A percentile compares a stretch with the other conserved stretches of the same genome.
phyloP scores from a whole-genome alignment of 1,140 invertebrate genomes.

The Artemia franciscana region DNA sequence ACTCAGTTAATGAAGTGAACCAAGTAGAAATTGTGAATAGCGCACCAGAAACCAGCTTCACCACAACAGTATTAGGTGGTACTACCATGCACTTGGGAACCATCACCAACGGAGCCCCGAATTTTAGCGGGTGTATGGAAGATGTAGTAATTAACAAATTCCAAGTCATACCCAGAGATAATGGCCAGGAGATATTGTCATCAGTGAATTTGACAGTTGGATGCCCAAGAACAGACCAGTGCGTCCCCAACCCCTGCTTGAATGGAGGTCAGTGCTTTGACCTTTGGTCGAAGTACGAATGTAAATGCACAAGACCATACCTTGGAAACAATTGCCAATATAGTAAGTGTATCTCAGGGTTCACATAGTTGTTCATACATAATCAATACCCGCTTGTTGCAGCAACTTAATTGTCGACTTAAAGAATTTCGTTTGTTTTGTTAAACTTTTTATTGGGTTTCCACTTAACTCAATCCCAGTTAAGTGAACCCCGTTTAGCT shows the following conservation, averaged over 20 bases:
- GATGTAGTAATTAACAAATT: conserved; percentile 65
- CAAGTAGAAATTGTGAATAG: conserved; percentile 41
- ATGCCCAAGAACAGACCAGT: conserved; percentile 54
- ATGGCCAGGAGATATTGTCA: background rate
- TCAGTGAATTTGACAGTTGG: conserved; percentile 20
- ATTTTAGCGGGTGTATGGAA: conserved; percentile 72
- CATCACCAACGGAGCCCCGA: conserved; percentile 26
- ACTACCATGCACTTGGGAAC: conserved; percentile 26
- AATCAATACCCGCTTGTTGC: too few species aligned
- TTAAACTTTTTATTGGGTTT: too few species aligned
- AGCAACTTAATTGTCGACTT: too few species aligned
- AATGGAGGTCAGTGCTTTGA: conserved; percentile 66
- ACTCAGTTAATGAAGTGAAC: conserved; percentile 63
- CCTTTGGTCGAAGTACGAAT: conserved; percentile 63
- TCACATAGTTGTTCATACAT: too few species aligned
- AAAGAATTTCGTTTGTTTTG: too few species aligned
- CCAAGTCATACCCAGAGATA: conserved; percentile 29
- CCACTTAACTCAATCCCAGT: too few species aligned
- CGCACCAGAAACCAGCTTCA: conserved; percentile 17
- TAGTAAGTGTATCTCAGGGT: conserved; percentile 36
- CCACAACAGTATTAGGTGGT: conserved; percentile 48
- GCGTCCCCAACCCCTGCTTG: conserved; percentile 52
- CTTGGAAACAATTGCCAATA: conserved; percentile 65
- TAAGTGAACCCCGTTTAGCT: too few species aligned
- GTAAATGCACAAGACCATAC: conserved; percentile 60